Percentiles rank a stretch among this genome's conserved stretches.
Conservation (phyloP, 2,888 invertebrate species). For the Acanthococcus lagerstroemiae region DNA sequence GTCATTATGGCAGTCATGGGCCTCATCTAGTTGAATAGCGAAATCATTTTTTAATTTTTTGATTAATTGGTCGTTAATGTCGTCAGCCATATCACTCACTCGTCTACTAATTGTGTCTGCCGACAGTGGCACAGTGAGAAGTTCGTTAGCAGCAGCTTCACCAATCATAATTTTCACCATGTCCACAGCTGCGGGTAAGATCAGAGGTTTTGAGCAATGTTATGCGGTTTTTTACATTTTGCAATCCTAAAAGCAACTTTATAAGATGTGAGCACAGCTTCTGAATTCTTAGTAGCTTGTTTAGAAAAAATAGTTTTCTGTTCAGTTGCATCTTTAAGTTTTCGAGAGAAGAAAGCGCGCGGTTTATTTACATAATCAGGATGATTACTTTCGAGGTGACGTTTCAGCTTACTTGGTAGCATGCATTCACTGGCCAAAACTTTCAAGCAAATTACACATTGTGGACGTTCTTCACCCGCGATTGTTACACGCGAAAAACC, state of each 20-base stretch:
- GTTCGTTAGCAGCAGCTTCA: conserved; percentile 34
- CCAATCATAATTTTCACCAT: conserved; percentile 37
- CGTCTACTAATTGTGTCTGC: conserved; percentile 35
- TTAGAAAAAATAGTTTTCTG: conserved; percentile 32
- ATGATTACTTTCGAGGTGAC: conserved; percentile 34
- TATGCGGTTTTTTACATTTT: conserved; percentile 36
- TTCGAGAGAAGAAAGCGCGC: conserved; percentile 7
- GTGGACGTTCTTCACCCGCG: conserved; percentile 22
- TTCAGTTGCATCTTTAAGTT: conserved; percentile 33
- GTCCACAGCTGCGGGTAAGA: conserved; percentile 37
- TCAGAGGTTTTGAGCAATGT: conserved; percentile 37
- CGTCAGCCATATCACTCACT: conserved; percentile 34
- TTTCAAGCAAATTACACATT: conserved; percentile 23
- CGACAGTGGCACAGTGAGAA: conserved; percentile 35
- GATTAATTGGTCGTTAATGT: conserved; percentile 13
- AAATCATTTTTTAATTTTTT: conserved; percentile 14
- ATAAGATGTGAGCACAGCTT: conserved; percentile 34
- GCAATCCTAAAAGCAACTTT: conserved; percentile 34
- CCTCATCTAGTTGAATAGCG: conserved; percentile 11
- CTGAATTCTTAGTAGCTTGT: conserved; percentile 27
- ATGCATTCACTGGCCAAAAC: conserved; percentile 31
- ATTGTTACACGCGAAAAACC: conserved; percentile 6
- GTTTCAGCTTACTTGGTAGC: conserved; percentile 34
- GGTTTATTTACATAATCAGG: conserved; percentile 32
- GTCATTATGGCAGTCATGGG: conserved; percentile 15